Percentiles rank a stretch among this genome's conserved stretches.
These are phyloP conservation scores for Drosophila paracracens DNA, from an alignment of 2,888 invertebrate species.

Conservation along the genomic window DNA sequence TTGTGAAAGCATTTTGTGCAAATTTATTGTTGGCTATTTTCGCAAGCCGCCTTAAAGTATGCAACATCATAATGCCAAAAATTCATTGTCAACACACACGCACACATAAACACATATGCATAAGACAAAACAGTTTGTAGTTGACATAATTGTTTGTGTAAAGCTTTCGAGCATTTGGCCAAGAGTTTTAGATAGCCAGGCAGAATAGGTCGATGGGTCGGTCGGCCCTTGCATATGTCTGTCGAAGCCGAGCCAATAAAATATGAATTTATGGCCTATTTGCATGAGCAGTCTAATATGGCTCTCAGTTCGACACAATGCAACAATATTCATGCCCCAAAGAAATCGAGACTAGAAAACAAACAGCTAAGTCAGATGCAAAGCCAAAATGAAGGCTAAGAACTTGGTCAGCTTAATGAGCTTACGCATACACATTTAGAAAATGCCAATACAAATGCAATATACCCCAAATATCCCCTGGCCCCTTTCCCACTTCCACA, in stretches of 20 bases:
- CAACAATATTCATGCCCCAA: slow-evolving; percentile 45
- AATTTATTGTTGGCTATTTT: slow-evolving; percentile 27
- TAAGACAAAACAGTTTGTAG: slow-evolving; percentile 35
- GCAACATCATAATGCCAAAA: slow-evolving; percentile 64
- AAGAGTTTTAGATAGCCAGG: slow-evolving; percentile 16
- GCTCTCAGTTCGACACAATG: slow-evolving; percentile 32
- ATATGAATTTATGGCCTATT: slow-evolving; percentile 77
- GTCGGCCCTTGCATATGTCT: slow-evolving; percentile 37
- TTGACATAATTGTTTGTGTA: slow-evolving; percentile 60
- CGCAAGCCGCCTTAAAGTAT: slow-evolving; percentile 47
- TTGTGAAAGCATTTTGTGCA: slow-evolving; percentile 10
- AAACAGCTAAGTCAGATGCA: slow-evolving; percentile 47
- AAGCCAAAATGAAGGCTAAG: slow-evolving; percentile 61
- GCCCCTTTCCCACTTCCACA: neutral
- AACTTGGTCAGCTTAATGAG: slow-evolving; percentile 70
- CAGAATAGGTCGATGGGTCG: slow-evolving; percentile 19
- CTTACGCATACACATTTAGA: slow-evolving; percentile 49
- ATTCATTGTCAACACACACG: slow-evolving; percentile 56
- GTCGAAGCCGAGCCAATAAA: slow-evolving; percentile 66
- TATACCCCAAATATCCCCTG: neutral
- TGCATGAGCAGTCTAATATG: slow-evolving; percentile 58
- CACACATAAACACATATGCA: slow-evolving; percentile 5
- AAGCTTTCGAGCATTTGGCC: slow-evolving; percentile 33
- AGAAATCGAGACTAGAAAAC: slow-evolving; percentile 30
- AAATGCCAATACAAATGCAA: slow-evolving; percentile 35